Evolutionary conservation across 2,797 vertebrate genomes (phyloP).

Genomic region (Muscicapa striata): DNA sequence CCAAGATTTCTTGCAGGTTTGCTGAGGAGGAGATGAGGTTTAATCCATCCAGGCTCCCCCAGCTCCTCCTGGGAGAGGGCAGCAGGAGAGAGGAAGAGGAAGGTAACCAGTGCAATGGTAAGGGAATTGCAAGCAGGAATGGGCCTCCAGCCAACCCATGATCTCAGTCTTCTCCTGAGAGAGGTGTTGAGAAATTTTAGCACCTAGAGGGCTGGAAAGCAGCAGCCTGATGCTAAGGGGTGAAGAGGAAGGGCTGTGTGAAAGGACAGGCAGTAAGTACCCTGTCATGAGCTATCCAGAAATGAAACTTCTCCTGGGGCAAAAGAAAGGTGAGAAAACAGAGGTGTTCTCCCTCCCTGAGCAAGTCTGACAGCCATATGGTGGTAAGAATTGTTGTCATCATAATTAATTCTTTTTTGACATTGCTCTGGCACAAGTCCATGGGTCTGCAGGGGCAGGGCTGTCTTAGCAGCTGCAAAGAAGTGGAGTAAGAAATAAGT

Average conservation of each 20-base stretch:
- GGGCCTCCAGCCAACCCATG: neutral
- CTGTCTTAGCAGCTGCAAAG: neutral
- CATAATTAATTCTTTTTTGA: slow-evolving; percentile 14
- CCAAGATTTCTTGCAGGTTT: neutral
- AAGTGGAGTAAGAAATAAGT: neutral
- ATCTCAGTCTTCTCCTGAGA: neutral
- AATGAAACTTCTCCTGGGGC: neutral
- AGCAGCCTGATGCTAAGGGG: neutral
- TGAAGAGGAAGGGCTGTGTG: neutral
- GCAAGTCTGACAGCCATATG: slow-evolving; percentile 26
- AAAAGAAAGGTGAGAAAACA: neutral
- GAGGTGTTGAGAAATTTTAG: neutral
- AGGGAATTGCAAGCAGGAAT: neutral
- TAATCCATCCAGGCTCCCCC: neutral
- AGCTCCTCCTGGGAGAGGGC: neutral
- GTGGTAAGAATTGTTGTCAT: neutral
- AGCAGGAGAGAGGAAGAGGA: neutral
- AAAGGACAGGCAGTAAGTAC: neutral
- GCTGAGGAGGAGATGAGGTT: neutral
- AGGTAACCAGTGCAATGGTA: neutral
- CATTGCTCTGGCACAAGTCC: neutral
- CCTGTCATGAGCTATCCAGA: neutral
- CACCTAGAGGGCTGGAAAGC: neutral
- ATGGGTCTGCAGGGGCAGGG: neutral
- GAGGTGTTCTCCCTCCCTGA: slow-evolving; percentile 4